Base-by-base conservation (phyloP, 2,113 vertebrate species). In the Sorex araneus region DNA sequence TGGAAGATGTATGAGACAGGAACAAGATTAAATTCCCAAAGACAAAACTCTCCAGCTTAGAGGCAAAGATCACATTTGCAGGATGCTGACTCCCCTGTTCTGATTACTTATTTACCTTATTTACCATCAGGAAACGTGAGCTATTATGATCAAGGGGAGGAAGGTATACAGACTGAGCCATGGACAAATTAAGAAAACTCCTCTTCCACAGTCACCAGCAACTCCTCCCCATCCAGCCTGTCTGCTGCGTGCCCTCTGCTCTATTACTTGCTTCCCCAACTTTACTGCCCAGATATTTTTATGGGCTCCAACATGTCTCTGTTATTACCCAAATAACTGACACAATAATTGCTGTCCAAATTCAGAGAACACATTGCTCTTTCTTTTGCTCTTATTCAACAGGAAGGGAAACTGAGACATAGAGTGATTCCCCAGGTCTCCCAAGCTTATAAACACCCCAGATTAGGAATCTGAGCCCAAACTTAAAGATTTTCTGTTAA, bases 321-420 rank as follows among this genome's bases (percentile, higher is more conserved):
- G 34, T 57, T 80, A 71, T 76, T 84, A n/a, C 79, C 87, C 47
- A 69, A 75, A 87, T 74, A 43, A 75, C 27, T 1, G 1, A 73
- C 69, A 89, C 47, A 54, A 40, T 40, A 1, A 1, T 13, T 83
- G 18, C 32, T 87, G 54, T 73, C 71, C 81, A 89, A 83, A 80
- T 66, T 30, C 83, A 90, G 54, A 79, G 76, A 80, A 90, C 67
- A 50, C 6, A 87, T 8, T 63, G 40, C 64, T 83, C 27, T 90
- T 76, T 67, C 43, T 47, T 76, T 93, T 40, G 40, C 40, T 40
- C 40, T 40, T 40, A 40, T 40, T 54, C 74, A 92, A 92, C 76
- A 76, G 45, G 54, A 92, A 92, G 64, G 79, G 57, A 94, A 96
- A 94, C 3, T 93, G 92, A 96, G 87, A 94, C 92, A 93, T 92